These are phyloP conservation scores for Noturus placidus DNA, from an alignment of 2,113 vertebrate genomes.

Conservation along the genomic window DNA sequence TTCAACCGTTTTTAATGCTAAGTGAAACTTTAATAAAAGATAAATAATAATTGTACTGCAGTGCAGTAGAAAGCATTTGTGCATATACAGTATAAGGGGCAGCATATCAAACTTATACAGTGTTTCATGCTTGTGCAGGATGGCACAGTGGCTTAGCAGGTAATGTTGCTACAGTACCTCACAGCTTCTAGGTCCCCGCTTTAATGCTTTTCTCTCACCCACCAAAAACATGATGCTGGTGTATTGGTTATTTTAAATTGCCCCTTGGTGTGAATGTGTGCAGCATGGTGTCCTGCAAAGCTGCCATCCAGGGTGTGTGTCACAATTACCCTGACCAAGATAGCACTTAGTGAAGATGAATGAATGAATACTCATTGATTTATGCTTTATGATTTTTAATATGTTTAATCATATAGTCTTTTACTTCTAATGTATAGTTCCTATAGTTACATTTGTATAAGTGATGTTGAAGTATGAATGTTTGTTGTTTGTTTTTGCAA, in stretches of 20 bases:
- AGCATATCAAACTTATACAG: neutral
- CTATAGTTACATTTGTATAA: neutral
- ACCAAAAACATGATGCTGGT: neutral
- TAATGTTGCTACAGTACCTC: neutral
- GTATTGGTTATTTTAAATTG: neutral
- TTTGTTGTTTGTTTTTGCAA: neutral
- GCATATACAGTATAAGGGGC: neutral
- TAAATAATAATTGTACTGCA: neutral
- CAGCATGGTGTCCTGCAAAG: neutral
- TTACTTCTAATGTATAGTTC: neutral
- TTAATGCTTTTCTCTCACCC: neutral
- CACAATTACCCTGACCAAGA: neutral
- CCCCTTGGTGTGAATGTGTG: neutral
- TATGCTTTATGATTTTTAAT: neutral
- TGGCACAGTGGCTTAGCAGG: neutral
- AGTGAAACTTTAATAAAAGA: constrained; percentile 1
- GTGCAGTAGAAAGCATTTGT: neutral
- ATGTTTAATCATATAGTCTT: neutral
- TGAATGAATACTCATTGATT: neutral
- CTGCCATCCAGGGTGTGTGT: neutral
- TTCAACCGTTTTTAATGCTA: neutral
- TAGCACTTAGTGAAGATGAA: neutral
- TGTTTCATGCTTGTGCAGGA: neutral
- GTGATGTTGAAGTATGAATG: neutral
- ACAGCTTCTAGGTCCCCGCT: too few relatives aligned